A percentile compares a stretch with the other conserved stretches of the same genome.
These are phyloP conservation scores for Branchinecta lynchi DNA, from an alignment of 1,140 invertebrate genomes.

Conservation along the genomic window DNA sequence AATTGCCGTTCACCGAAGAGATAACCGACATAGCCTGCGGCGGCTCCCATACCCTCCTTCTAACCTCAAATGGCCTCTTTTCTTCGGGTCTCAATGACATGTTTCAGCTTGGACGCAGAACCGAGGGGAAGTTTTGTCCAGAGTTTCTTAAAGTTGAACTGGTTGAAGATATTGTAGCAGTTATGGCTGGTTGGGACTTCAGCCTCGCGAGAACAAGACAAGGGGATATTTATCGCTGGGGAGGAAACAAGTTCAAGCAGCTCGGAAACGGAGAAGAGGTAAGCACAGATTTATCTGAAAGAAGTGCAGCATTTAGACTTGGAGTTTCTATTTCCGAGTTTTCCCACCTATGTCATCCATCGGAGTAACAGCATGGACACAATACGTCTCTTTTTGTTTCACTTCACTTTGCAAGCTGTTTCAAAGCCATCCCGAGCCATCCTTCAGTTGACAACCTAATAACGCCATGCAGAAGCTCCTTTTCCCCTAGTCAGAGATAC, in stretches of 20 bases:
- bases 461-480: too few relatives aligned
- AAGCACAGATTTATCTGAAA: background rate
- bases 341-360: too few relatives aligned
- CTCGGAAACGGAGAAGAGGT: conserved; percentile 34
- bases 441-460: too few relatives aligned
- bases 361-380: too few relatives aligned
- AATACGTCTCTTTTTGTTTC: too few relatives aligned
- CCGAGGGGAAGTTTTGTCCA: conserved; percentile 20
- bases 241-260: conserved; percentile 55
- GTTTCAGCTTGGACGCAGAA: conserved; percentile 28
- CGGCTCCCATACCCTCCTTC: conserved; percentile 29
- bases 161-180: background rate
- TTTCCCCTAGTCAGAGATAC: too few relatives aligned
- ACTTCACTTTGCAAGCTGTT: too few relatives aligned
- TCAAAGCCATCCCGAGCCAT: too few relatives aligned
- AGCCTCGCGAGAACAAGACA: conserved; percentile 32
- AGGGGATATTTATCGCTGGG: conserved; percentile 51
- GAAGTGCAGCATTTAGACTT: too few relatives aligned
- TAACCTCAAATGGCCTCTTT: conserved; percentile 31
- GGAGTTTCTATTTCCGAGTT: too few relatives aligned
- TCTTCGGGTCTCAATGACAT: conserved; percentile 28
- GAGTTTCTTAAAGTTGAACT: background rate
- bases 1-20: conserved; percentile 36
- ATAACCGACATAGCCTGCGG: conserved; percentile 33
- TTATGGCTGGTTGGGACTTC: conserved; percentile 18